Conservation (phyloP, 2,113 vertebrate genomes). For the Opisthocomus hoazin region DNA sequence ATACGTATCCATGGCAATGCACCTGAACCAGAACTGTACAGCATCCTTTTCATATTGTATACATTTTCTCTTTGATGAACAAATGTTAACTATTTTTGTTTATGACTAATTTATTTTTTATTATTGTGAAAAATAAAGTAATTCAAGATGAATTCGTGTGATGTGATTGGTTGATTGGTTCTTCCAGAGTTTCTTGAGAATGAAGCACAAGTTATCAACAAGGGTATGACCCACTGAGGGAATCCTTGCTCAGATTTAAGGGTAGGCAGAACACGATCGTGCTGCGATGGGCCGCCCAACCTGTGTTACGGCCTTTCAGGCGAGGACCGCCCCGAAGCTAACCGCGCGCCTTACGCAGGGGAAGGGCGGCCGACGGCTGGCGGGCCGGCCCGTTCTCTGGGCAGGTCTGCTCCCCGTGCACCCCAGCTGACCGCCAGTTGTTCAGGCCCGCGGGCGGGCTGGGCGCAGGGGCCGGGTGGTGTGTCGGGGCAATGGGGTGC, state of each 20-base stretch:
- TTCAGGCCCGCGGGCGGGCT: too few species aligned
- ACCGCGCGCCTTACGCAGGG: fast-evolving
- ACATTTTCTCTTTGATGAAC: slow-evolving; percentile 61
- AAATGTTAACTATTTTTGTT: slow-evolving; percentile 78
- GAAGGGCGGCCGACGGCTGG: neutral
- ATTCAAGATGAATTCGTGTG: slow-evolving; percentile 27
- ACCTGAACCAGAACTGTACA: slow-evolving; percentile 62
- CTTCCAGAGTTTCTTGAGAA: neutral
- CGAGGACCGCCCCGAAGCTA: fast-evolving
- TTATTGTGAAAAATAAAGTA: slow-evolving; percentile 78
- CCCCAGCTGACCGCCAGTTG: too few species aligned
- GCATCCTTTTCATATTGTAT: slow-evolving; percentile 60
- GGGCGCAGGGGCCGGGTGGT: too few species aligned
- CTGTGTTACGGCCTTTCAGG: neutral
- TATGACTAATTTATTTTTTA: slow-evolving; percentile 84
- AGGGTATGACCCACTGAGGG: neutral
- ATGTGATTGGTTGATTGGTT: neutral
- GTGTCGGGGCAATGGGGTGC: too few species aligned
- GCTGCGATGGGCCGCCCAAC: neutral
- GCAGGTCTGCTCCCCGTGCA: too few species aligned
- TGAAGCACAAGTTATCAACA: neutral
- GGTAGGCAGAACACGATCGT: neutral
- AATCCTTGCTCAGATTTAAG: neutral
- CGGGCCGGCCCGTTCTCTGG: too few species aligned
- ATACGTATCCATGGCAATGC: slow-evolving; percentile 1